Evolutionary conservation across 2,888 invertebrate genomes (phyloP).

Genomic region (Parthenolecanium corni): DNA sequence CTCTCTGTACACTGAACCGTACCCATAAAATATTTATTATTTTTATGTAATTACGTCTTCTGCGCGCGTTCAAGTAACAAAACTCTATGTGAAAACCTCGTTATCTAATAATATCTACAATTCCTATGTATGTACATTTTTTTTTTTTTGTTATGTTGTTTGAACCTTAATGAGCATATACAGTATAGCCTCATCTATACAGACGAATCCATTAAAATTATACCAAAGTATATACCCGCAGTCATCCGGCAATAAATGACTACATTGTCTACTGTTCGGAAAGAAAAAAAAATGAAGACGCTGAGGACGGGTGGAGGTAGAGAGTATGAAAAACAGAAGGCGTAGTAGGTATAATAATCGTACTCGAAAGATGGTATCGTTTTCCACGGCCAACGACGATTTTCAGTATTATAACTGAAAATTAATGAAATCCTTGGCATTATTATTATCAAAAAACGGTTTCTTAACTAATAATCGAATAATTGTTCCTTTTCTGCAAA

Average conservation of each 20-base stretch:
- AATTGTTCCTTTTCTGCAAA: conserved; percentile 6
- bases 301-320: no score
- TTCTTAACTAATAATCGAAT: conserved; percentile 23
- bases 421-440: conserved; percentile 28
- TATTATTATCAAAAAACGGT: conserved; percentile 15
- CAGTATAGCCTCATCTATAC: neutral
- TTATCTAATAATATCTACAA: conserved; percentile 29
- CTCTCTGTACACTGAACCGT: conserved; percentile 18
- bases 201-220: conserved; percentile 26
- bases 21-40: conserved; percentile 17
- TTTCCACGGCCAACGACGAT: conserved; percentile 22
- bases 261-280: conserved; percentile 25
- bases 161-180: conserved; percentile 22
- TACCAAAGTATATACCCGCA: conserved; percentile 13
- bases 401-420: conserved; percentile 15
- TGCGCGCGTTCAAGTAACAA: conserved; percentile 28
- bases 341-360: conserved; percentile 22
- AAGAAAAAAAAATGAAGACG: neutral
- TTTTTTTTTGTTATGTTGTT: conserved; percentile 14
- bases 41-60: conserved; percentile 21
- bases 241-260: conserved; percentile 27
- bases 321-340: neutral
- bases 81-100: conserved; percentile 28
- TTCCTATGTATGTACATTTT: conserved; percentile 8
- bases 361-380: conserved; percentile 28